Evolutionary conservation across 2,888 invertebrate species (phyloP).

Genomic region (Plagiodera versicolora): DNA sequence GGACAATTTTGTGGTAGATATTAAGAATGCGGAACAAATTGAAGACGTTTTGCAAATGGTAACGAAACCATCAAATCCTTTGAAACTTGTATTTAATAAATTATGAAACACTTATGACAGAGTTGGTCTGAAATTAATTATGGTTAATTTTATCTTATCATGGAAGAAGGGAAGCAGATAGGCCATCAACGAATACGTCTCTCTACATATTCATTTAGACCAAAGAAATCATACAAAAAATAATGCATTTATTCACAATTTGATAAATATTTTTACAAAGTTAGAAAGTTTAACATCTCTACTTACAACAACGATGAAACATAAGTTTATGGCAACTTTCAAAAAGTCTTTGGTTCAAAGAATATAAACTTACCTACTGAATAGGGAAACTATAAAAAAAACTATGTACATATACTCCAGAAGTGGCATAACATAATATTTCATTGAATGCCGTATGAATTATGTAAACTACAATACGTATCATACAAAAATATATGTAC

Average conservation of each 20-base stretch:
- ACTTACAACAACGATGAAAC: background rate
- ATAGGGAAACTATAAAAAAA: too few species aligned
- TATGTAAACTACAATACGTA: too few species aligned
- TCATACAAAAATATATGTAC: too few species aligned
- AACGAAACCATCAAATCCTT: constrained; percentile 60
- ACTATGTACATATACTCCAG: too few species aligned
- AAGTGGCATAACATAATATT: too few species aligned
- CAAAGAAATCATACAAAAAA: background rate
- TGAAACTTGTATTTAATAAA: constrained; percentile 50
- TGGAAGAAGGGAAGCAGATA: too few species aligned
- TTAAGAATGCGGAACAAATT: constrained; percentile 57
- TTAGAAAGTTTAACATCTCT: background rate
- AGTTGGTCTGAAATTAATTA: too few species aligned
- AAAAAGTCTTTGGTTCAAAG: background rate
- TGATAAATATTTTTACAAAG: background rate
- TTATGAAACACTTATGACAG: too few species aligned
- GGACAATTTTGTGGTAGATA: constrained; percentile 57
- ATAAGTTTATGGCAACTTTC: background rate
- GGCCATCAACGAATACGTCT: too few species aligned
- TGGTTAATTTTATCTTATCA: too few species aligned
- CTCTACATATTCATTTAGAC: too few species aligned
- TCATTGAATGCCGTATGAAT: too few species aligned
- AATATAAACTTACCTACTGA: background rate
- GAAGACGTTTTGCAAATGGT: constrained; percentile 64
- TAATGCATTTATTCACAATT: background rate